A percentile compares a stretch with the other conserved stretches of the same genome.
phyloP scores from a whole-genome alignment of 2,113 vertebrate species.

The Brachyistius frenatus region DNA sequence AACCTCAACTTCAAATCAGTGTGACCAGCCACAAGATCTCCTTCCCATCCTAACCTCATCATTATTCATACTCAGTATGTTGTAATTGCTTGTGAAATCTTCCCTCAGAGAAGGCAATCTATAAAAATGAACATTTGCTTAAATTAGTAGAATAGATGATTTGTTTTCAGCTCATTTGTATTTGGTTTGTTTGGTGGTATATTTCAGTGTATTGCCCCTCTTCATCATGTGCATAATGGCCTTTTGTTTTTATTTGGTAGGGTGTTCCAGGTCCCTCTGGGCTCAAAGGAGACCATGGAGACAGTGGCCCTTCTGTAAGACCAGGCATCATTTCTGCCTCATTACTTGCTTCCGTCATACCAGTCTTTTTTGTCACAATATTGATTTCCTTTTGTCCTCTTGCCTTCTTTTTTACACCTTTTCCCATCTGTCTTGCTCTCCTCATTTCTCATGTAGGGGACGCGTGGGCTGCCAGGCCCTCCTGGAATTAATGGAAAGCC shows the following conservation, averaged over 20 bases:
- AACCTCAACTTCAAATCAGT: slow-evolving; percentile 21
- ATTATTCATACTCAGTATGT: slow-evolving; percentile 18
- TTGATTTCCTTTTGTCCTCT: slow-evolving; percentile 42
- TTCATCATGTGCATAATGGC: background rate
- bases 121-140: background rate
- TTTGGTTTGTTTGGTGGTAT: slow-evolving; percentile 2
- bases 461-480: slow-evolving; percentile 85
- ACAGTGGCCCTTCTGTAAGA: slow-evolving; percentile 72
- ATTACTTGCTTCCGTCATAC: slow-evolving; percentile 11
- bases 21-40: slow-evolving; percentile 19
- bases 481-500: slow-evolving; percentile 84
- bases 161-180: background rate
- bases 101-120: background rate
- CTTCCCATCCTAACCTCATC: background rate
- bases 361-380: background rate
- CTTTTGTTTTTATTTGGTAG: slow-evolving; percentile 63
- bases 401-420: slow-evolving; percentile 31
- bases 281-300: slow-evolving; percentile 80
- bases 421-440: slow-evolving; percentile 24
- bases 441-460: slow-evolving; percentile 82
- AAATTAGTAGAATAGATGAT: too few species aligned
- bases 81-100: slow-evolving; percentile 13
- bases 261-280: slow-evolving; percentile 77
- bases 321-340: slow-evolving; percentile 11
- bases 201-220: background rate